Conservation (phyloP, 2,888 invertebrate genomes). For the Chironomus tentans region DNA sequence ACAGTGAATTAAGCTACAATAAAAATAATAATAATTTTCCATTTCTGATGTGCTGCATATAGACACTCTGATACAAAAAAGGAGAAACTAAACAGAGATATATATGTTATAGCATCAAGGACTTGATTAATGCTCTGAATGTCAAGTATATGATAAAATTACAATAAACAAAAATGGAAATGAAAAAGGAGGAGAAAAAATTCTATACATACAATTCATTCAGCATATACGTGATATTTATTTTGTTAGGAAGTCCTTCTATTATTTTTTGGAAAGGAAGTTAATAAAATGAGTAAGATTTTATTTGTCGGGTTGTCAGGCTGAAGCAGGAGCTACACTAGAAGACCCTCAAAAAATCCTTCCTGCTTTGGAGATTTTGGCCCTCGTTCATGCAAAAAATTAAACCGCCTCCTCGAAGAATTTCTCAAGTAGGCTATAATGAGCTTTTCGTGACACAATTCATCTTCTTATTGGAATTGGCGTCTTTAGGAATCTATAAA, state of each 20-base stretch:
- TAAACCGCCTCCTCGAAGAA: too few species aligned
- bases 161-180: not conserved
- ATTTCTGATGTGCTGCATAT: too few species aligned
- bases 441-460: too few species aligned
- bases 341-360: too few species aligned
- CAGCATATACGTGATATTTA: not conserved
- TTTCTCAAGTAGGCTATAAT: too few species aligned
- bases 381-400: too few species aligned
- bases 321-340: too few species aligned
- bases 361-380: too few species aligned
- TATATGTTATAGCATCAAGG: not conserved
- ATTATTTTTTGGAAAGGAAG: not conserved
- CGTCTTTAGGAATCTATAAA: too few species aligned
- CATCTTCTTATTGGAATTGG: too few species aligned
- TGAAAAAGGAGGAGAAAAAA: not conserved
- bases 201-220: not conserved
- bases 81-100: not conserved
- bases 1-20: not conserved
- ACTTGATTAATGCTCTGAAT: constrained; percentile 1
- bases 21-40: not conserved
- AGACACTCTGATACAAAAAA: not conserved
- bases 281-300: too few species aligned
- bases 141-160: constrained; percentile 6
- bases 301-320: too few species aligned
- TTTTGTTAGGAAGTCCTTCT: not conserved